Evolutionary conservation across 2,888 invertebrate species (phyloP).

Genomic region (Apodemia hepburni): DNA sequence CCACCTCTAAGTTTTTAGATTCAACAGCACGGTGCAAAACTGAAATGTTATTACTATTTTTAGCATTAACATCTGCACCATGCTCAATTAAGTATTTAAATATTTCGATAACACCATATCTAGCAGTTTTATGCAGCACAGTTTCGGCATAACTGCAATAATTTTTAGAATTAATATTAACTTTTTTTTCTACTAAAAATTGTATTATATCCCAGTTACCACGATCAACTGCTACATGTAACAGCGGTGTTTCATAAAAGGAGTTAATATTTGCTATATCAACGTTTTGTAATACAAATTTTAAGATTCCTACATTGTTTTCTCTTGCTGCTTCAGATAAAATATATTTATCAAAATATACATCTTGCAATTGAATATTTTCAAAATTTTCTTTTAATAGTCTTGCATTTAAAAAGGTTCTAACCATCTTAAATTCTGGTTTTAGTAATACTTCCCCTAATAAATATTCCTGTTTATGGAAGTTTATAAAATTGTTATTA

Average conservation of each 20-base stretch:
- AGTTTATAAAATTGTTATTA: neutral
- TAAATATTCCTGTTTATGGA: slow-evolving; percentile 6
- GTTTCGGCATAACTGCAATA: neutral
- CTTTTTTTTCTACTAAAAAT: neutral
- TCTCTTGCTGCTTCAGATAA: neutral
- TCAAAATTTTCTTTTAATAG: slow-evolving; percentile 3
- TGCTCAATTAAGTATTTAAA: neutral
- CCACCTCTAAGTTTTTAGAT: slow-evolving; percentile 1
- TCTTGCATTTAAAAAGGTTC: slow-evolving; percentile 13
- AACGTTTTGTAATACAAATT: neutral
- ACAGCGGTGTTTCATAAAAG: neutral
- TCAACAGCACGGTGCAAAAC: slow-evolving; percentile 3
- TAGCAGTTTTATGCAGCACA: slow-evolving; percentile 2
- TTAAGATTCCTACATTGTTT: neutral
- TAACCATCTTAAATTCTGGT: slow-evolving; percentile 7
- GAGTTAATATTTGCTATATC: neutral
- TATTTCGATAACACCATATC: neutral
- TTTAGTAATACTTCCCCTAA: slow-evolving; percentile 3
- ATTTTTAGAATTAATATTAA: slow-evolving; percentile 5
- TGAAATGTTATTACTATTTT: neutral
- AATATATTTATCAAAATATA: slow-evolving; percentile 6
- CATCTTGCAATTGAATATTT: slow-evolving; percentile 8
- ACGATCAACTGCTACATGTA: neutral
- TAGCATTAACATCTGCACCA: slow-evolving; percentile 3
- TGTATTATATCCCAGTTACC: neutral